Conservation (phyloP, 1,140 invertebrate species). For the Idris sp. region DNA sequence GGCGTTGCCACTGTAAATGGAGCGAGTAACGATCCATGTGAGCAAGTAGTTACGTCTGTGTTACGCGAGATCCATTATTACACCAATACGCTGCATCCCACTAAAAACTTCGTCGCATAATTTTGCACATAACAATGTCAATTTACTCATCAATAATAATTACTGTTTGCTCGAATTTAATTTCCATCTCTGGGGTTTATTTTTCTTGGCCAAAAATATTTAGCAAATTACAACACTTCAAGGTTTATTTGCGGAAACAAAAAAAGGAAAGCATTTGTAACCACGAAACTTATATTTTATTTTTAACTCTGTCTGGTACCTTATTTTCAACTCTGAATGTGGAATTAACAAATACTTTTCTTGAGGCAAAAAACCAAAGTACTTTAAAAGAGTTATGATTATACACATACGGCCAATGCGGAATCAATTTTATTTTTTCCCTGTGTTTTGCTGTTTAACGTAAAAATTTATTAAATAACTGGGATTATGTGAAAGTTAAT, state of each 20-base stretch:
- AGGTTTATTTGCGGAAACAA: no score
- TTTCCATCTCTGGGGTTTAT: slow-evolving; percentile 5
- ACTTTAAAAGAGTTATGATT: no score
- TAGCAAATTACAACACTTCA: slow-evolving; percentile 14
- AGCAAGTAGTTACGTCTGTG: slow-evolving; percentile 53
- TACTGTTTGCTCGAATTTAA: slow-evolving; percentile 21
- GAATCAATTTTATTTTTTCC: no score
- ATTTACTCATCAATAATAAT: slow-evolving; percentile 48
- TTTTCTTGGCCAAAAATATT: slow-evolving; percentile 17
- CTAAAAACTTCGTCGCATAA: slow-evolving; percentile 26
- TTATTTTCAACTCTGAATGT: slow-evolving; percentile 3
- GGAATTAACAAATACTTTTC: slow-evolving; percentile 1
- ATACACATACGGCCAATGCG: no score
- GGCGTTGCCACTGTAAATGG: slow-evolving; percentile 55
- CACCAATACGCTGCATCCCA: slow-evolving; percentile 35
- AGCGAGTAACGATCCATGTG: slow-evolving; percentile 57
- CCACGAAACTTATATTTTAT: no score
- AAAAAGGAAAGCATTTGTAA: no score
- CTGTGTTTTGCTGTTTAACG: no score
- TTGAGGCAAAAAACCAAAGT: background rate
- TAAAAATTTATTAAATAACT: no score
- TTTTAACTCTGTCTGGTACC: no score
- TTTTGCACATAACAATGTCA: slow-evolving; percentile 19
- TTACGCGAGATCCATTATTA: slow-evolving; percentile 61
- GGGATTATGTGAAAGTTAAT: no score